Base-by-base conservation (phyloP, 1,140 invertebrate species). In the Euura saliciscinereae region DNA sequence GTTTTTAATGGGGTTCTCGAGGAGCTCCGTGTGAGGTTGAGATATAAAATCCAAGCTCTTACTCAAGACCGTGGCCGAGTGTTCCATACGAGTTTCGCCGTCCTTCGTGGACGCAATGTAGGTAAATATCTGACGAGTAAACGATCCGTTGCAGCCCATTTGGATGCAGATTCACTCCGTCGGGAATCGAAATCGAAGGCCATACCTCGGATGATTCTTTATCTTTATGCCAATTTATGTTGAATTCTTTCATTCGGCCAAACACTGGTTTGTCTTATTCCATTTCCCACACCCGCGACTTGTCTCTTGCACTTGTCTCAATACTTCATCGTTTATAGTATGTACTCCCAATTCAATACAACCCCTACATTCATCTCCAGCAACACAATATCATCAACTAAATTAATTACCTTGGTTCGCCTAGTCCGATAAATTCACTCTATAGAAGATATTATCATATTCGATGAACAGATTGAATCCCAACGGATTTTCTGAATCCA, bases 21-120 rank as follows among this genome's bases (percentile, higher is more conserved):
- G 51, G 51, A 59, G 51, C 51, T 59, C 5, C 51, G 51, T 59
- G 51, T 59, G 51, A 59, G 51, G 51, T 59, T 59, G 51, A 59
- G 51, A 59, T 59, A 59, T 59, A 59, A 59, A 59, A 59, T 59
- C 51, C 51, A 59, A 59, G 51, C 51, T 59, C 51, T 59, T 59
- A 59, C 51, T 59, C 5, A 59, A 59, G 8, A 59, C 51, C 51
- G 51, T n/a, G 51, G 51, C 51, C 10, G 51, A 59, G 51, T 11
- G 10, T n/a, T 59, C 51, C 13, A 59, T n/a, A 59, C 51, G 51
- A 59, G 51, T 59, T 59, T 59, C 51, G 51, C 51, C 51, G 51
- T 59, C 51, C 10, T 8, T 59, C 51, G 8, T 11, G 51, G 10
- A n/a, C 51, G 13, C 8, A 8, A 59, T n/a, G 51, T 11, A 59